Evolutionary conservation across 2,797 vertebrate genomes (phyloP).

Genomic region (Psittacula echo): DNA sequence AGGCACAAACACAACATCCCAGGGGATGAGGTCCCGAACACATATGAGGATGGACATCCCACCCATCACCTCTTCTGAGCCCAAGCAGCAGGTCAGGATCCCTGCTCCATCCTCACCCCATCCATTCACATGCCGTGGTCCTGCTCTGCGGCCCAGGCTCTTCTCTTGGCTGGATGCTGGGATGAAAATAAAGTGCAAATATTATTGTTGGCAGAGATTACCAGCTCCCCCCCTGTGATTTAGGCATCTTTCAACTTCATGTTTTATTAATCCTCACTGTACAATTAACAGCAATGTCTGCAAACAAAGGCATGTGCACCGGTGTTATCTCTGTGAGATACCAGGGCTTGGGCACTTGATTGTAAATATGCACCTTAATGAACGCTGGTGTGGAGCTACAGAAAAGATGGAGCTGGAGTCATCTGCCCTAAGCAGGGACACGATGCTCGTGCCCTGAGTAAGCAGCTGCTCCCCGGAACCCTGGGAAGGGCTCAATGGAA

Average conservation of each 20-base stretch:
- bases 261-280: conserved; percentile 39
- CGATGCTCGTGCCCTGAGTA: fast-evolving
- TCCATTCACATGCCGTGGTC: not conserved
- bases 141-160: not conserved
- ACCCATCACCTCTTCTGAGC: not conserved
- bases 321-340: not conserved
- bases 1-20: not conserved
- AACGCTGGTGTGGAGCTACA: not conserved
- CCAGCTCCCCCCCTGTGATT: conserved; percentile 16
- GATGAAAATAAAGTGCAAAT: conserved; percentile 41
- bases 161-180: not conserved
- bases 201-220: conserved; percentile 45
- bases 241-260: conserved; percentile 34
- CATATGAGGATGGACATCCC: not conserved
- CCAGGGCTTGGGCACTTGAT: not conserved
- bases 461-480: not conserved
- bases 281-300: not conserved
- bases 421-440: not conserved
- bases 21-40: not conserved
- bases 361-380: fast-evolving
- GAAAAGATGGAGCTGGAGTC: not conserved
- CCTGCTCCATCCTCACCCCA: not conserved
- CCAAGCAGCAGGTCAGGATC: not conserved
- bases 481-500: not conserved
- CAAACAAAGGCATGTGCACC: conserved; percentile 1